phyloP scores from a whole-genome alignment of 2,888 invertebrate species.

The Phymatocera aterrima region DNA sequence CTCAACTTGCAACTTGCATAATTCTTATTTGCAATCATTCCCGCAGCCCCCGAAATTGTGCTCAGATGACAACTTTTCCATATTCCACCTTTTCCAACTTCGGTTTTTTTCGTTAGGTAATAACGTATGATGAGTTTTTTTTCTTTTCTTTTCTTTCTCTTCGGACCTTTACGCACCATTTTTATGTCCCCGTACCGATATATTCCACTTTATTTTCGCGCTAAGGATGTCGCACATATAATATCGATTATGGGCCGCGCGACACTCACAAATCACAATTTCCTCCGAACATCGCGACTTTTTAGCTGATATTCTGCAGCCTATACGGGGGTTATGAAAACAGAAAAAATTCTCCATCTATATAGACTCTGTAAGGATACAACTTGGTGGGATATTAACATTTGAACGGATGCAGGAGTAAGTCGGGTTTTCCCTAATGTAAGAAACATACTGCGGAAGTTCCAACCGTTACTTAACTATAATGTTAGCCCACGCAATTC shows the following conservation, averaged over 20 bases:
- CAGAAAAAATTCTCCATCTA: neutral
- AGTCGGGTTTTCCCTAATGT: neutral
- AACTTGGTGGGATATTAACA: neutral
- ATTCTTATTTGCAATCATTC: too few species aligned
- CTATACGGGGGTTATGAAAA: slow-evolving; percentile 10
- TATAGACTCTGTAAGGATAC: neutral
- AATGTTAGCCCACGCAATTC: neutral
- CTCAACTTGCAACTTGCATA: neutral
- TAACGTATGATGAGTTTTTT: neutral
- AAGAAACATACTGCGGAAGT: neutral
- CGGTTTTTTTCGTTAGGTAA: too few species aligned
- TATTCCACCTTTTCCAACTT: too few species aligned
- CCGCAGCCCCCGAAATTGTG: too few species aligned
- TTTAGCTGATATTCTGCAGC: neutral
- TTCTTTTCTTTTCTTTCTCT: neutral
- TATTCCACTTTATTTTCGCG: neutral
- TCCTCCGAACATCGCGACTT: neutral
- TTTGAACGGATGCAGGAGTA: neutral
- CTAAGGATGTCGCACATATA: slow-evolving; percentile 34
- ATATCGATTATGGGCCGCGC: slow-evolving; percentile 23
- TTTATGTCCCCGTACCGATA: neutral
- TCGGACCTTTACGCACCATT: too few species aligned
- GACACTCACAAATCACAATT: slow-evolving; percentile 29
- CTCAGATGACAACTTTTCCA: too few species aligned
- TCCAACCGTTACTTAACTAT: neutral